These are phyloP conservation scores for Polyploca ridens DNA, from an alignment of 2,888 invertebrate genomes.

Conservation along the genomic window DNA sequence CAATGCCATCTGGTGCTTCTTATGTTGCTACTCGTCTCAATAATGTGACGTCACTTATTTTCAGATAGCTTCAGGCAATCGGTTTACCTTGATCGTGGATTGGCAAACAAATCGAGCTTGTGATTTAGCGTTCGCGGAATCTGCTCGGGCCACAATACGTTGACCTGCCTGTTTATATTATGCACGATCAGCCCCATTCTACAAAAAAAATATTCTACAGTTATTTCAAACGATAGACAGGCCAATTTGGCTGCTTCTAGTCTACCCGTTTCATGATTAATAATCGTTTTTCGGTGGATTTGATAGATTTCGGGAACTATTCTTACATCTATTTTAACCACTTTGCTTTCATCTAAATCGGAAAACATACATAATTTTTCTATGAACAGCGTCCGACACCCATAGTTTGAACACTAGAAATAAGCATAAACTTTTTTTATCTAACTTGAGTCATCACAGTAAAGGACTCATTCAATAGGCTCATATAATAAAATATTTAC, in stretches of 20 bases:
- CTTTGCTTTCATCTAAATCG: not conserved
- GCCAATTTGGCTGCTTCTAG: not conserved
- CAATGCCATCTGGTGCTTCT: not conserved
- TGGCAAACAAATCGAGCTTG: conserved; percentile 36
- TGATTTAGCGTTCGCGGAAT: conserved; percentile 57
- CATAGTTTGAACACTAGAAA: no score
- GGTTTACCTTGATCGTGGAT: conserved; percentile 38
- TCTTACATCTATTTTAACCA: not conserved
- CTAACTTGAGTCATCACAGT: no score
- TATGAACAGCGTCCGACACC: no score
- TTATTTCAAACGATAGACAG: conserved; percentile 3
- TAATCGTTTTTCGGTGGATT: not conserved
- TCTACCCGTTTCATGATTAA: not conserved
- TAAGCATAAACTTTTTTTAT: no score
- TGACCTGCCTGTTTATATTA: conserved; percentile 71
- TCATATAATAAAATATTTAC: no score
- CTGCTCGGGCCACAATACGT: conserved; percentile 55
- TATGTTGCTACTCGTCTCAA: conserved; percentile 14
- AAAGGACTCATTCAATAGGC: no score
- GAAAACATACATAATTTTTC: no score
- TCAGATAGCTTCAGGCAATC: conserved; percentile 12
- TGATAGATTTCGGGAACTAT: not conserved
- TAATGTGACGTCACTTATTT: conserved; percentile 14
- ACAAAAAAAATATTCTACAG: not conserved
- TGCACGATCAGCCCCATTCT: conserved; percentile 35